Evolutionary conservation across 2,888 invertebrate genomes (phyloP).

Genomic region (Agrotis clavis): DNA sequence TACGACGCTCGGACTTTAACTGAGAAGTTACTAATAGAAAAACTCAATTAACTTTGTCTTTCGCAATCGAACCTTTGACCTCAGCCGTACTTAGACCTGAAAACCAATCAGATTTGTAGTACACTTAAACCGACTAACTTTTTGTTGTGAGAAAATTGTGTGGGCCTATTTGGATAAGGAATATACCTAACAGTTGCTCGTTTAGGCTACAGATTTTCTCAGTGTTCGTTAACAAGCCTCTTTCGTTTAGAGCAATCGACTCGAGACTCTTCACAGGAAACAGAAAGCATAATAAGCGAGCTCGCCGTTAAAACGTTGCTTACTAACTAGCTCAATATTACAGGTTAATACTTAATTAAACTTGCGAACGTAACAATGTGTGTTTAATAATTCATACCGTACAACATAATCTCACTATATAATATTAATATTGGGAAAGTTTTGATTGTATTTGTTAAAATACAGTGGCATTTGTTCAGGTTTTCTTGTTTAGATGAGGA

Average conservation of each 20-base stretch:
- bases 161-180: constrained; percentile 58
- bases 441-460: constrained; percentile 12
- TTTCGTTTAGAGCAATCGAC: constrained; percentile 73
- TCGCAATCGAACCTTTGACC: constrained; percentile 34
- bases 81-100: constrained; percentile 24
- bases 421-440: constrained; percentile 6
- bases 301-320: constrained; percentile 49
- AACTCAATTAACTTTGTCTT: constrained; percentile 46
- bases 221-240: constrained; percentile 70
- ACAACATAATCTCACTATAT: constrained; percentile 13
- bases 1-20: constrained; percentile 34
- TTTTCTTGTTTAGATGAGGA: neutral
- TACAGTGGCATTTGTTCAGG: neutral
- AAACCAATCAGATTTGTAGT: constrained; percentile 46
- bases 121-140: constrained; percentile 26
- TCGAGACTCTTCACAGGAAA: constrained; percentile 71
- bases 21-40: constrained; percentile 48
- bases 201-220: constrained; percentile 65
- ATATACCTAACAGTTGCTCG: constrained; percentile 66
- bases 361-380: constrained; percentile 21
- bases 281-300: constrained; percentile 66
- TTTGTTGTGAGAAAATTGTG: constrained; percentile 41
- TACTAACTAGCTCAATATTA: constrained; percentile 27
- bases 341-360: constrained; percentile 29
- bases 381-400: constrained; percentile 11